A percentile compares a stretch with the other conserved stretches of the same genome.
These are phyloP conservation scores for Dinocampus coccinellae DNA, from an alignment of 2,888 invertebrate genomes.

Conservation along the genomic window DNA sequence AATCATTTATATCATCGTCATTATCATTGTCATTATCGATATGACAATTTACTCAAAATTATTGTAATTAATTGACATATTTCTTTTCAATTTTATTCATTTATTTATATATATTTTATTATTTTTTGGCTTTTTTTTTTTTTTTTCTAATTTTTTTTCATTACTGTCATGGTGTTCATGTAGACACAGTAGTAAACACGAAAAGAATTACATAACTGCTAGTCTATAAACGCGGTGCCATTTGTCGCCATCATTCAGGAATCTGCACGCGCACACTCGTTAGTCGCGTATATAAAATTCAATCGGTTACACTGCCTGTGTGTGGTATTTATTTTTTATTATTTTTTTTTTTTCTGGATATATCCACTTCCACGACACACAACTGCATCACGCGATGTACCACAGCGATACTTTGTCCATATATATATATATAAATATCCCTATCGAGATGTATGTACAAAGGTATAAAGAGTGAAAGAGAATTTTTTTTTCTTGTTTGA, in stretches of 20 bases:
- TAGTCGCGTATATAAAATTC: conserved; percentile 56
- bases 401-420: conserved; percentile 57
- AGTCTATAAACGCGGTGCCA: conserved; percentile 35
- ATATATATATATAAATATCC: conserved; percentile 28
- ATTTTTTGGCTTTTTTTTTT: no score
- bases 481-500: conserved; percentile 14
- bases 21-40: not conserved
- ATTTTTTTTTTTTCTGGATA: conserved; percentile 9
- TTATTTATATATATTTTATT: not conserved
- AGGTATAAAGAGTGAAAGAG: conserved; percentile 10
- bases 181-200: not conserved
- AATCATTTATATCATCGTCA: no score
- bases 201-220: conserved; percentile 12
- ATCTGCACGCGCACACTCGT: conserved; percentile 51
- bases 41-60: conserved; percentile 22
- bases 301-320: conserved; percentile 51
- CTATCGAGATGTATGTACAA: conserved; percentile 24
- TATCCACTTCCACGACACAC: conserved; percentile 49
- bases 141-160: no score
- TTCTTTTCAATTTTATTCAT: not conserved
- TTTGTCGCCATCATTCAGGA: conserved; percentile 53
- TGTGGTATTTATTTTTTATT: conserved; percentile 39
- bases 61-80: not conserved
- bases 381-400: conserved; percentile 58
- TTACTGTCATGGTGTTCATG: no score